Base-by-base conservation (phyloP, 2,888 invertebrate genomes). In the Zygothrica quintamaculata region DNA sequence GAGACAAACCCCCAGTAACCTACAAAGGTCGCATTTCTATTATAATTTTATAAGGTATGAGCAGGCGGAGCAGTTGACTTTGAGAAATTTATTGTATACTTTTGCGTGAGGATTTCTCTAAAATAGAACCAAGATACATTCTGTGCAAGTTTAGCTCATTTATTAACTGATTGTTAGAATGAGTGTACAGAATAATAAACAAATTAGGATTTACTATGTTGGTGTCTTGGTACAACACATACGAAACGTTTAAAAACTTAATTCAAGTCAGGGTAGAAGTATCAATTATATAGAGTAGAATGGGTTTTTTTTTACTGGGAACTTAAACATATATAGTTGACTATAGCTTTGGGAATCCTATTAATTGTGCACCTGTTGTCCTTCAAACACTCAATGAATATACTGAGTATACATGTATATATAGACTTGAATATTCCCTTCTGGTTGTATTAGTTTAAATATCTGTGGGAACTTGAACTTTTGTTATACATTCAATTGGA, bases 391-490 rank as follows among this genome's bases (percentile, higher is more conserved):
- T 3, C 31, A 8, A 31, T 31, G n/a, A 31, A 2, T 3, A 31
- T 31, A 8, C n/a, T n/a, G n/a, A n/a, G 9, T 31, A 31, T 31
- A 8, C 1, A 8, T 31, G 8, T 8, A n/a, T n/a, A n/a, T n/a
- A n/a, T n/a, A n/a, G n/a, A n/a, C n/a, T n/a, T n/a, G n/a, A n/a
- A n/a, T n/a, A n/a, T n/a, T n/a, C n/a, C n/a, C n/a, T n/a, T n/a
- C n/a, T n/a, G n/a, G n/a, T n/a, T n/a, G n/a, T n/a, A n/a, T n/a
- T n/a, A n/a, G n/a, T n/a, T n/a, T n/a, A n/a, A n/a, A n/a, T n/a
- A n/a, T n/a, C 31, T 75, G 73, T 73, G 73, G 77, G 72, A 73
- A 73, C 58, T 36, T 55, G 11, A 62, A 56, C 67, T 70, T 62
- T 69, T 70, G 64, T 56, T 62, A 47, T 43, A 48, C 52, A 44